These are phyloP conservation scores for Labeo rohita DNA, from an alignment of 2,113 vertebrate species.

Conservation along the genomic window DNA sequence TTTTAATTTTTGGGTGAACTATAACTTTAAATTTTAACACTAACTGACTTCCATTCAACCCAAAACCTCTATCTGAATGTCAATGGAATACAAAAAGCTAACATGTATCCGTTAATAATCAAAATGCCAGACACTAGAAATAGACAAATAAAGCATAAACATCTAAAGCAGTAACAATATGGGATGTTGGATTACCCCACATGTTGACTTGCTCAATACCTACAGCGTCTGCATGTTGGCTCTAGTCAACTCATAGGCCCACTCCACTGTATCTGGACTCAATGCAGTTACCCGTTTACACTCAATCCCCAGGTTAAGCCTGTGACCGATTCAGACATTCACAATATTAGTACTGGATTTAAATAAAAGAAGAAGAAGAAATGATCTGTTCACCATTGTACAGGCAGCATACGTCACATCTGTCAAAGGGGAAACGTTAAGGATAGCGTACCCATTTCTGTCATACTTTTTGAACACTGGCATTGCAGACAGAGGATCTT, in stretches of 20 bases:
- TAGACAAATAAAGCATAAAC: slow-evolving; percentile 10
- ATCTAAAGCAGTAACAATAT: slow-evolving; percentile 7
- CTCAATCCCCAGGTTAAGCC: slow-evolving; percentile 89
- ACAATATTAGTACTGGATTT: slow-evolving; percentile 10
- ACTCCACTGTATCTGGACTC: slow-evolving; percentile 85
- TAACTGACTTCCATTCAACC: background rate
- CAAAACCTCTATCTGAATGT: background rate
- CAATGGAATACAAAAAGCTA: background rate
- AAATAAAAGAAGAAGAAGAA: background rate
- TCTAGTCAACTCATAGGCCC: slow-evolving; percentile 95
- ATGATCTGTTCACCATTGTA: background rate
- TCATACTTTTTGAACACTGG: slow-evolving; percentile 96
- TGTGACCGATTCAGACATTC: slow-evolving; percentile 56
- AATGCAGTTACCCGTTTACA: slow-evolving; percentile 84
- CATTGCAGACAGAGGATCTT: slow-evolving; percentile 88
- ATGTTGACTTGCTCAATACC: slow-evolving; percentile 62
- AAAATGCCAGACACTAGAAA: background rate
- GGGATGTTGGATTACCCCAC: slow-evolving; percentile 10
- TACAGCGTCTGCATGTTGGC: slow-evolving; percentile 94
- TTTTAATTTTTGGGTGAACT: background rate
- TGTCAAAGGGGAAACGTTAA: background rate
- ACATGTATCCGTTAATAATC: background rate
- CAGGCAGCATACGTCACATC: background rate
- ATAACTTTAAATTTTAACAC: background rate
- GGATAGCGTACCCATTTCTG: slow-evolving; percentile 85